These are phyloP conservation scores for Sebastes elongatus DNA, from an alignment of 2,797 vertebrate genomes.

Conservation along the genomic window DNA sequence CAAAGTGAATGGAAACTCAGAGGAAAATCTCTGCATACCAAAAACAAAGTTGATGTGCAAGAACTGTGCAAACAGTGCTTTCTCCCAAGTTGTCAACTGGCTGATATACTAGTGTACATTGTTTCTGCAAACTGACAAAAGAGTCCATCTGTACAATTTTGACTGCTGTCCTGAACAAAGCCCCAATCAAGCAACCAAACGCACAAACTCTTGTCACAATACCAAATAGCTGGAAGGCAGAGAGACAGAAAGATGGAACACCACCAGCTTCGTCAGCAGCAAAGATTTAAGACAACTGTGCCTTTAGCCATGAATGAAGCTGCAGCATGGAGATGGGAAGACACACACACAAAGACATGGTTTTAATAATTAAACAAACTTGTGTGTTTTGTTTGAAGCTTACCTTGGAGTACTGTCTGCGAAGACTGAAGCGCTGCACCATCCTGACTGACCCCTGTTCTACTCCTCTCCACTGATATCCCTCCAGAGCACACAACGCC, in stretches of 20 bases:
- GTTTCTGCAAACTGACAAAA: not conserved
- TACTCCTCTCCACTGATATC: conserved; percentile 46
- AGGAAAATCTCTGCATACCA: not conserved
- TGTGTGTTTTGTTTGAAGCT: conserved; percentile 52
- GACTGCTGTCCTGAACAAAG: not conserved
- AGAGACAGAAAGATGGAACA: not conserved
- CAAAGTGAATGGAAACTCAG: not conserved
- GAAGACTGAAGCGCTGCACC: conserved; percentile 95
- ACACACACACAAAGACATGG: not conserved
- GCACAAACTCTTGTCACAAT: not conserved
- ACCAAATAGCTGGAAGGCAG: conserved; percentile 15
- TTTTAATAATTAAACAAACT: conserved; percentile 8
- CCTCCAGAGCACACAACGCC: conserved; percentile 52
- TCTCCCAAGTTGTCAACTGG: not conserved
- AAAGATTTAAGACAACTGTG: not conserved
- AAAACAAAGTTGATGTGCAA: not conserved
- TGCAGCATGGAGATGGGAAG: not conserved
- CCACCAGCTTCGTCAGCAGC: not conserved
- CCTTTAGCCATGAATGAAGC: not conserved
- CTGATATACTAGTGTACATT: not conserved
- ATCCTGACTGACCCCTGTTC: conserved; percentile 80
- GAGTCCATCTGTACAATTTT: not conserved
- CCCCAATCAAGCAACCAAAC: not conserved
- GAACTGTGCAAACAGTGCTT: not conserved
- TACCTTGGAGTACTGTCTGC: conserved; percentile 96